Percentiles rank a stretch among this genome's conserved stretches.
Conservation (phyloP, 2,113 vertebrate species). For the Chitala chitala region DNA sequence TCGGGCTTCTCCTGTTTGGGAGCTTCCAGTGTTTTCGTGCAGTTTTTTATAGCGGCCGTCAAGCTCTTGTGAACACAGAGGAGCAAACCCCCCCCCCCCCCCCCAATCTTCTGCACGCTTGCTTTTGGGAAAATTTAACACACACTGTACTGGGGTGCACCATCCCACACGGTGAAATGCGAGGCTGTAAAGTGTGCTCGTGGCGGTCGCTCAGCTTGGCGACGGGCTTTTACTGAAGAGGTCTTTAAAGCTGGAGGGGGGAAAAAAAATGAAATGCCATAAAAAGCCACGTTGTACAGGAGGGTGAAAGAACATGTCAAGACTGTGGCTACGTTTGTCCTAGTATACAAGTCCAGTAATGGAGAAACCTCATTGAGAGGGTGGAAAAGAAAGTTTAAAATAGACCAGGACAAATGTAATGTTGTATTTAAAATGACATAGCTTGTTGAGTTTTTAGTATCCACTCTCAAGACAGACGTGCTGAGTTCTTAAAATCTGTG, state of each 20-base stretch:
- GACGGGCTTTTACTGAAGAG: neutral
- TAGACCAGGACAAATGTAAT: slow-evolving; percentile 39
- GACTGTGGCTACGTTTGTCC: slow-evolving; percentile 29
- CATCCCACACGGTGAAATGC: neutral
- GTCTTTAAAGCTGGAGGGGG: neutral
- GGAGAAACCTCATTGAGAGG: slow-evolving; percentile 37
- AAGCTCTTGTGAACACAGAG: too few species aligned
- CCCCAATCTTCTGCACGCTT: too few species aligned
- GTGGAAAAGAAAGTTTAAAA: slow-evolving; percentile 34
- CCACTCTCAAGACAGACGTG: neutral
- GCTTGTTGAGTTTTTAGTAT: slow-evolving; percentile 25
- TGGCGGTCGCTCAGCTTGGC: neutral
- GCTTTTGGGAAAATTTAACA: too few species aligned
- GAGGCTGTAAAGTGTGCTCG: neutral
- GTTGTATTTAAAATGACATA: slow-evolving; percentile 24
- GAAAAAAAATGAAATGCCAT: neutral
- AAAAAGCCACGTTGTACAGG: slow-evolving; percentile 28
- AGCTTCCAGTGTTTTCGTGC: too few species aligned
- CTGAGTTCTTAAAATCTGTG: neutral
- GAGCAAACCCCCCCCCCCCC: too few species aligned
- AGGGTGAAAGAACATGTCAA: slow-evolving; percentile 33
- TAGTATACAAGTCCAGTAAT: slow-evolving; percentile 34
- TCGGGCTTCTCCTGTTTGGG: too few species aligned
- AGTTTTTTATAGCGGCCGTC: too few species aligned
- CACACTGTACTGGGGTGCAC: too few species aligned